These are phyloP conservation scores for Erpetoichthys calabaricus DNA, from an alignment of 2,797 vertebrate genomes.

Conservation along the genomic window DNA sequence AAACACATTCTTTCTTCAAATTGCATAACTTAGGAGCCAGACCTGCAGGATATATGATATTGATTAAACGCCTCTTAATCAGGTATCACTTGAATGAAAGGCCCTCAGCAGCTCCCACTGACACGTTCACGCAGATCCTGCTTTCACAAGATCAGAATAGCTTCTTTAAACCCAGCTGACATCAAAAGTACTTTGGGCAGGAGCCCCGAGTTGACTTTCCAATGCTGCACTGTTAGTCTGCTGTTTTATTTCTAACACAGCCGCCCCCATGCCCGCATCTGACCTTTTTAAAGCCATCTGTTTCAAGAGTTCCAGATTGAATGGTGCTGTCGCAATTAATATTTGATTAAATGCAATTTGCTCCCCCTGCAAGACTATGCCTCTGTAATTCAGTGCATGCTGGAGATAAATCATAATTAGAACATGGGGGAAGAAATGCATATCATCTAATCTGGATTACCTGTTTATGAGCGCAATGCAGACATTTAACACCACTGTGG, in stretches of 20 bases:
- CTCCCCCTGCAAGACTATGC: too few species aligned
- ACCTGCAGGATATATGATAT: background rate
- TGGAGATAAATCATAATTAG: too few species aligned
- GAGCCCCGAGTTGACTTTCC: slow-evolving; percentile 24
- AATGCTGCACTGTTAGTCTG: slow-evolving; percentile 17
- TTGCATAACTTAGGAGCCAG: background rate
- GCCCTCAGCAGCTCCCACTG: slow-evolving; percentile 10
- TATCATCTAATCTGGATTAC: too few species aligned
- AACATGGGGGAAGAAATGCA: too few species aligned
- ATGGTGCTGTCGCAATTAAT: slow-evolving; percentile 7
- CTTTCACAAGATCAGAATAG: slow-evolving; percentile 18
- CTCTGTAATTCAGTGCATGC: too few species aligned
- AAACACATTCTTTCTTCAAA: too few species aligned
- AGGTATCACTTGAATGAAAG: slow-evolving; percentile 8
- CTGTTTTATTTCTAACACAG: slow-evolving; percentile 28
- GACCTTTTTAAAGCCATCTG: slow-evolving; percentile 47
- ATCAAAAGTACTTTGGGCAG: slow-evolving; percentile 47
- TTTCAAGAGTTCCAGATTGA: slow-evolving; percentile 19
- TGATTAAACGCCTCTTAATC: slow-evolving; percentile 11
- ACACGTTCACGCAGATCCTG: slow-evolving; percentile 18
- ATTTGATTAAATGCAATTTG: slow-evolving; percentile 7
- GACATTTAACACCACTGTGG: too few species aligned
- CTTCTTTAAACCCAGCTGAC: slow-evolving; percentile 47
- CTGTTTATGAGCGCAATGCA: too few species aligned
- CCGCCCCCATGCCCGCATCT: slow-evolving; percentile 27